phyloP scores from a whole-genome alignment of 30 jellyfish, hydroid and myxozoan species.

The Sanderia malayensis region DNA sequence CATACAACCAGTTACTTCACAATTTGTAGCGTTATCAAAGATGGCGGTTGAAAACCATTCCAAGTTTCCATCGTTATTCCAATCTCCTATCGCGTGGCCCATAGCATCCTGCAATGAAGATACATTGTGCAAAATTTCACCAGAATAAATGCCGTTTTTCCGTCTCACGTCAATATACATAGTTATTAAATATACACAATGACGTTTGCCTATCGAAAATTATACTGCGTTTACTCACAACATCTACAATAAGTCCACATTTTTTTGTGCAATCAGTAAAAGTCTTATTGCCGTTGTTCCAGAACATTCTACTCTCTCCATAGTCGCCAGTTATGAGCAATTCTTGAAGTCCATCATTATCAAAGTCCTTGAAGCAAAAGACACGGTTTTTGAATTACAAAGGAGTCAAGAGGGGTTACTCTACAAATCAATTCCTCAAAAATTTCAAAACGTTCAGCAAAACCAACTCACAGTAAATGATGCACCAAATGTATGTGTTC shows the following conservation, averaged over 20 bases:
- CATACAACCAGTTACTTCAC: conserved; percentile 74
- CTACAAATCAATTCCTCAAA: too few relatives aligned
- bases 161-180: too few relatives aligned
- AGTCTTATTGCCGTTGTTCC: conserved; percentile 91
- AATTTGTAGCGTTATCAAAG: conserved; percentile 44
- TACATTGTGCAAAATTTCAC: too few relatives aligned
- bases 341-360: conserved; percentile 89
- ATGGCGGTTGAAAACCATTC: conserved; percentile 81
- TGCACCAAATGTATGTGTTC: conserved; percentile 89
- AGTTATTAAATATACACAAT: too few relatives aligned
- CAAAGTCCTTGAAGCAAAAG: conserved; percentile 65
- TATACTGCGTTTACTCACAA: too few relatives aligned
- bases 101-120: conserved; percentile 91
- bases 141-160: too few relatives aligned
- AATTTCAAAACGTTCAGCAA: too few relatives aligned
- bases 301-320: conserved; percentile 75
- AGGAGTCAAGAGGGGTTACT: too few relatives aligned
- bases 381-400: not conserved
- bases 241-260: conserved; percentile 74
- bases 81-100: conserved; percentile 96
- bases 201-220: too few relatives aligned
- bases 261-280: conserved; percentile 60
- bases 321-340: conserved; percentile 84
- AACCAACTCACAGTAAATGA: conserved; percentile 89
- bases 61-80: conserved; percentile 78